Evolutionary conservation across 2,888 invertebrate genomes (phyloP), one percentile per base, ranked within the genome.

Genomic region (Apodemia duryi): DNA sequence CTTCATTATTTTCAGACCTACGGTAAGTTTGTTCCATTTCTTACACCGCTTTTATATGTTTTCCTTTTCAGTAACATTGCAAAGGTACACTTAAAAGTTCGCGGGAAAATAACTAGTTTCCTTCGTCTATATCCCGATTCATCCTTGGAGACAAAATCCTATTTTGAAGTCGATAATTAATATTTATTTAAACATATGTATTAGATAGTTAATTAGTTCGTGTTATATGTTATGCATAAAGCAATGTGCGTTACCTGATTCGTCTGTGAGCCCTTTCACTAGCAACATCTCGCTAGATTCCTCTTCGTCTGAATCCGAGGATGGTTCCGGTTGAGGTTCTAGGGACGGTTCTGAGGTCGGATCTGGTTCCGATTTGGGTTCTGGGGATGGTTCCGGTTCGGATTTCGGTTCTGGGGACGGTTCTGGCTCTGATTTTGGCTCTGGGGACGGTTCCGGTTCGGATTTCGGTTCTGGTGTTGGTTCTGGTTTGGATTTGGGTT

Each of bases 221-320:
- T 32, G 57, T 57, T 57, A 57, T n/a, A 35, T 57, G 57, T 57
- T 32, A 57, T 57, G 57, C 32, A 57, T 32, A 6, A 57, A 69
- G 84, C 85, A 88, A 84, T 2, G 63, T 63, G 63, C 63, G n/a
- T 91, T 90, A 91, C 91, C 91, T 91, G 85, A 79, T 73, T 91
- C 88, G 78, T 91, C 90, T 75, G 73, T 85, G 73, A 91, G 86
- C 84, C 91, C 91, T 79, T 90, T 91, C 78, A 91, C 91, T 82
- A 90, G 85, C 80, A 91, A 87, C 77, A 78, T 85, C 81, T 85
- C 88, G 1, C 93, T 91, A 70, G 92, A 87, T 73, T 92, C 90
- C 0, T 91, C 81, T 72, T 78, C 28, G 75, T 83, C 77, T 79
- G 83, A 57, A 69, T 75, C 72, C 2, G 63, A 63, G 13, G 38